Conservation (phyloP, 1,140 invertebrate genomes). For the Apis laboriosa region DNA sequence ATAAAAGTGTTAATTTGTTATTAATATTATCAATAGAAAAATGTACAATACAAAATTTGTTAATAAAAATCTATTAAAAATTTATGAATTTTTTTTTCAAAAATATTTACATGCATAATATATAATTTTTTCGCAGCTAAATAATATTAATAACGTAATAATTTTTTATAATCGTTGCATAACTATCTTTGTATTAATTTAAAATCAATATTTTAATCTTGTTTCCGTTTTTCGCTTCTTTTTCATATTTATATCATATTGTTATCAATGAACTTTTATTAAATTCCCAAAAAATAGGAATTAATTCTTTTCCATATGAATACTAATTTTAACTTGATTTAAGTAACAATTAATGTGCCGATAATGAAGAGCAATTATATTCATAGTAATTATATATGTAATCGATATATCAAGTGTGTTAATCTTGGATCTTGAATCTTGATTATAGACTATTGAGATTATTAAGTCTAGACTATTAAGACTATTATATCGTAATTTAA, state of each 20-base stretch:
- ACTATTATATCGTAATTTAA: too few species aligned
- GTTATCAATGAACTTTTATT: not conserved
- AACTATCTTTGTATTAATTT: not conserved
- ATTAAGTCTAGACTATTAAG: too few species aligned
- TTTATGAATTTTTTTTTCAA: not conserved
- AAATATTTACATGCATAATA: not conserved
- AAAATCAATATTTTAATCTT: slow-evolving; percentile 23
- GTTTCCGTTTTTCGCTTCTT: not conserved
- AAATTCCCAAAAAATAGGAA: not conserved
- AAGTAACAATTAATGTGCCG: slow-evolving; percentile 12
- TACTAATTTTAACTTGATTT: not conserved
- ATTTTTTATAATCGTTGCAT: not conserved
- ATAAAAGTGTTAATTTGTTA: too few species aligned
- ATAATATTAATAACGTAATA: not conserved
- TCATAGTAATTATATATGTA: not conserved
- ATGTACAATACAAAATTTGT: too few species aligned
- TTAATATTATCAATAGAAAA: too few species aligned
- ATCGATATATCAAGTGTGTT: not conserved
- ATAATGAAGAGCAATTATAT: slow-evolving; percentile 33
- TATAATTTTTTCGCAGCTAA: not conserved
- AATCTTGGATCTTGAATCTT: slow-evolving; percentile 28
- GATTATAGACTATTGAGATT: not conserved
- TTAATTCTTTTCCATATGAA: not conserved
- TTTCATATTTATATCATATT: not conserved
- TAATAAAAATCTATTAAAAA: too few species aligned